Evolutionary conservation across 2,888 invertebrate genomes (phyloP).

Genomic region (Stenoptilia bipunctidactyla): DNA sequence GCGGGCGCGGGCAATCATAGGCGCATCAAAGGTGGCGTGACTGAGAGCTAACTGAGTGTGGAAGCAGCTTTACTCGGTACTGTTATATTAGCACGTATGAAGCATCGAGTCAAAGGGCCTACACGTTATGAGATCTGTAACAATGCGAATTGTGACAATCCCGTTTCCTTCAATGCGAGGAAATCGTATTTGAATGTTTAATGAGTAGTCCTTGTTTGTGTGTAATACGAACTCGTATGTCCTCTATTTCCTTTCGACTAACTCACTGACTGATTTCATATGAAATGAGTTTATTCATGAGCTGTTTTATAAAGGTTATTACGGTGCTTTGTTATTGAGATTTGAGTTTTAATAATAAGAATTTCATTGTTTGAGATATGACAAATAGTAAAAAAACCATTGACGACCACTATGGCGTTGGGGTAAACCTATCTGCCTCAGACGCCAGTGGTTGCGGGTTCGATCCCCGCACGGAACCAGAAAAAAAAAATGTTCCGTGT

Average conservation of each 20-base stretch:
- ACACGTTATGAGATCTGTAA: constrained; percentile 65
- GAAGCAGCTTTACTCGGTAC: constrained; percentile 39
- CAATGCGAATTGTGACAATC: constrained; percentile 66
- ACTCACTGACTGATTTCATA: not conserved
- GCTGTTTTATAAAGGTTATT: too few relatives aligned
- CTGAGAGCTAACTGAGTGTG: constrained; percentile 59
- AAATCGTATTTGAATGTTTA: constrained; percentile 63
- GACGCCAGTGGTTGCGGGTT: too few relatives aligned
- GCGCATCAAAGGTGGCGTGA: constrained; percentile 66
- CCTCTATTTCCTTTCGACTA: not conserved
- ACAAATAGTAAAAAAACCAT: too few relatives aligned
- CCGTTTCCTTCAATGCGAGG: constrained; percentile 58
- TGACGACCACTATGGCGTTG: too few relatives aligned
- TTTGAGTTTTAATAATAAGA: too few relatives aligned
- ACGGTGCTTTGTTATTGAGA: too few relatives aligned
- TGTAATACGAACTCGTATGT: constrained; percentile 18
- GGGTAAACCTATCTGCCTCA: too few relatives aligned
- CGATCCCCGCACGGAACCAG: too few relatives aligned
- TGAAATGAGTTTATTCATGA: too few relatives aligned
- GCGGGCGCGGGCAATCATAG: constrained; percentile 69
- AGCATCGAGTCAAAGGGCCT: constrained; percentile 61
- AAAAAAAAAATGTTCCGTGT: too few relatives aligned
- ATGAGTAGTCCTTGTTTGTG: constrained; percentile 48
- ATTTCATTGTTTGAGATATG: too few relatives aligned
- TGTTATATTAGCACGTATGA: constrained; percentile 18